Base-by-base conservation (phyloP, 2,797 vertebrate genomes). In the Enteromius thamalakanensis region DNA sequence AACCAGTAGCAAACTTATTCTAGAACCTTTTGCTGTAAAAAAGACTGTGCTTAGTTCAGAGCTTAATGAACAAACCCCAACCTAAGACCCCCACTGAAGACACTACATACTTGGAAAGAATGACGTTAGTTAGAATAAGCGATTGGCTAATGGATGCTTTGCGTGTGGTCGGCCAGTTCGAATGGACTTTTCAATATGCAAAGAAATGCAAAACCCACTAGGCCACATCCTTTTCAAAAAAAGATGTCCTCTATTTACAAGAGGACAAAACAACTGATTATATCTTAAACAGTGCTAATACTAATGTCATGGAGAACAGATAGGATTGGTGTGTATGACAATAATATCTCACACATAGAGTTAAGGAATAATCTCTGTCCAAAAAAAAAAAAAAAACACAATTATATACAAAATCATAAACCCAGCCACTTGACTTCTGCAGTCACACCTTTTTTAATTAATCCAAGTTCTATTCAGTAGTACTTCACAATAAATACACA, bases 181-280 rank as follows among this genome's bases (percentile, higher is more conserved):
- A 67, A 58, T 74, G 23, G 60, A 60, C 49, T 68, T 42, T 69
- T 76, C 65, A 85, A 37, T 76, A 76, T 85, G 78, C 71, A 85
- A 85, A 81, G 70, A 70, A 76, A 85, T 81, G 71, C 71, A 85
- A 85, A 85, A 51, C 23, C 64, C 21, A 14, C 58, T 23, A 72
- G 34, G 23, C 60, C 68, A 68, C 64, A 58, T 82, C 32, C 34
- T 67, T 76, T 68, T 45, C 1, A 68, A 82, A 42, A 62, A 42
- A 71, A 32, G 11, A 53, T 26, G 14, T 68, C 60, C 64, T 79
- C 32, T 58, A 29, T 69, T 80, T 10, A 58, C n/a, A 69, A 76
- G 34, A 77, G 10, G 4, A 47, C 14, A 29, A 77, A 64, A 64
- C 58, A 77, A 8, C 58, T n/a, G 76, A 47, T 45, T 11, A 42